Evolutionary conservation across 2,888 invertebrate genomes (phyloP), one percentile per base, ranked within the genome.

Genomic region (Polydrusus tereticollis): DNA sequence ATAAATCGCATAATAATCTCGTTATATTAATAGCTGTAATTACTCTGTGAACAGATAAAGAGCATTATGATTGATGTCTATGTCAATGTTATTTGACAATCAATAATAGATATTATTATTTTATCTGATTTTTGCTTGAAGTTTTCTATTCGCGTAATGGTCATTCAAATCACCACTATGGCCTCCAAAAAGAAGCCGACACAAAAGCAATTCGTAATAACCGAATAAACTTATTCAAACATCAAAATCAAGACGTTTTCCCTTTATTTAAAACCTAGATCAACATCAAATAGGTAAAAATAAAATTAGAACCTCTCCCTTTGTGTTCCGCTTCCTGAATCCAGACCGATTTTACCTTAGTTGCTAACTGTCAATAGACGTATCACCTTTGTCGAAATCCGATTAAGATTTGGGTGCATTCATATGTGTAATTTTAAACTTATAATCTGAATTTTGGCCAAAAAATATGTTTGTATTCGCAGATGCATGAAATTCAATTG

Each of bases 311-410:
- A 23, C 60, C 26, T 23, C 45, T 60, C 14, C 41, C 8, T n/a
- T 29, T 29, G 20, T 23, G 45, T 57, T 66, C 58, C 57, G 52
- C 45, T 60, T 68, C 29, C 52, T 62, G 55, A 59, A 23, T 69
- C 26, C 18, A 59, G 38, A 26, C 21, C 4, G 33, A 57, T 69
- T 58, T 55, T 65, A 59, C 64, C 64, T 70, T 57, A 64, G 47
- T 64, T 58, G 36, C n/a, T n/a, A 55, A 52, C 65, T 65, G 55
- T 65, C 65, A 70, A 57, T 64, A 58, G 47, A 33, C 26, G 43
- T 67, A 67, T 67, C 36, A 67, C 70, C 69, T 70, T 64, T 63
- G 70, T 70, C 59, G 50, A 70, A 65, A 70, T 70, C 70, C 64
- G 70, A 64, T 70, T 70, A 70, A 47, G 64, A 45, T 45, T 69